Base-by-base conservation (phyloP, 2,797 vertebrate species). In the Phyllotis vaccarum region DNA sequence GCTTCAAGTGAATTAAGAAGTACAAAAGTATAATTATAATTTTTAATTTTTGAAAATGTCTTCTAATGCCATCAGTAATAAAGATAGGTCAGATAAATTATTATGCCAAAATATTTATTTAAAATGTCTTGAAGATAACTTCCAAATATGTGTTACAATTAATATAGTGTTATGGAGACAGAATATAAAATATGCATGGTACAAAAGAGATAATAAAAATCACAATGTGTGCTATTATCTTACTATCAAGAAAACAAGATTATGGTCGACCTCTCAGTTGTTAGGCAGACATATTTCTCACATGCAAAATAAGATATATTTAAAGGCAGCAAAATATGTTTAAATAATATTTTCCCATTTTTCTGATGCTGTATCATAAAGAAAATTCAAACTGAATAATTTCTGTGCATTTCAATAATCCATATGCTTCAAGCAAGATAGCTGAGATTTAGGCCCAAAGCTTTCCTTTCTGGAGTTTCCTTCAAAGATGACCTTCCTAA, bases 1-100 rank as follows among this genome's bases (percentile, higher is more conserved):
- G 24, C 58, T 95, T 89, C 64, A 75, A 72, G 89, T 97, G 62
- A 80, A 52, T 37, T 3, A 58, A 52, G 34, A 46, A 90, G 70
- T 37, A 54, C 62, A 91, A 46, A 2, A 52, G 14, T 12, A 60
- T 0, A 66, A 37, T 27, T n/a, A n/a, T n/a, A n/a, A n/a, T n/a
- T 74, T 40, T 31, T 60, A n/a, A 87, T 52, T 86, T 62, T 88
- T 17, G 1, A 74, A 93, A 90, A 72, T 83, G 90, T 1, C 37
- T 92, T 89, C 6, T 49, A 40, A 24, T 70, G n/a, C 21, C 76
- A 49, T 64, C 88, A 91, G 75, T 75, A 94, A 91, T 34, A 22
- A 81, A 76, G n/a, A 90, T 80, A 83, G 1, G 16, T 10, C 6
- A 87, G 2, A 17, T 76, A 22, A 75, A 83, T 93, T 93, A 13